Base-by-base conservation (phyloP, 2,888 invertebrate genomes). In the Pollenia amentaria region DNA sequence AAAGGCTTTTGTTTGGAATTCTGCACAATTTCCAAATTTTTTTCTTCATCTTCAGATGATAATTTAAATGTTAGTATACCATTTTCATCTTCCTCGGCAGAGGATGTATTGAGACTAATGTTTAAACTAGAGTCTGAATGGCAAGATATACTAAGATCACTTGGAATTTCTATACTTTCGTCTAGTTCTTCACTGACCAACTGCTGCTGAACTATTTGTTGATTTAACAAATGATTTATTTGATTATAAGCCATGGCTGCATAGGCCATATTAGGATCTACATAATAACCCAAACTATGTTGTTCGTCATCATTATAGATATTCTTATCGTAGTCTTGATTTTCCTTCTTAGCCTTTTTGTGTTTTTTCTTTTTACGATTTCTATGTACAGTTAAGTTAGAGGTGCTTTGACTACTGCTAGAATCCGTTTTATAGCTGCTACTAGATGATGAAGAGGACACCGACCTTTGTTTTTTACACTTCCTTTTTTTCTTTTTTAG, bases 211-310 rank as follows among this genome's bases (percentile, higher is more conserved):
- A 38, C 53, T 29, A 44, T 42, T 21, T 81, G 72, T 6, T 83
- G 70, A 11, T 80, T 69, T 21, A 88, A 12, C 62, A 88, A 40
- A 3, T 85, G 87, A 40, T 87, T 87, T 67, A 88, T 46, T 77
- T 91, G 90, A 51, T 77, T 78, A 60, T 89, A 91, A 29, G 89
- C 90, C 87, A 91, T 89, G 11, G 89, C 87, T 1, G 89, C 89
- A 65, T 81, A 76, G 11, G 84, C 73, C 48, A 85, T 60, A 80
- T 85, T 64, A 4, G 84, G 81, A 48, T 84, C 75, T 48, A 84
- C 21, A 57, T 87, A 84, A 57, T 76, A 81, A 40, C 57, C 60
- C 12, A 85, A 29, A 29, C 29, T 29, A 29, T 29, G 29, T 6
- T 3, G 29, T 6, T 29, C 21, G 18, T 55, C 38, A 81, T 60